Evolutionary conservation across 2,113 vertebrate genomes (phyloP), one percentile per base, ranked within the genome.

Genomic region (Patagioenas fasciata): DNA sequence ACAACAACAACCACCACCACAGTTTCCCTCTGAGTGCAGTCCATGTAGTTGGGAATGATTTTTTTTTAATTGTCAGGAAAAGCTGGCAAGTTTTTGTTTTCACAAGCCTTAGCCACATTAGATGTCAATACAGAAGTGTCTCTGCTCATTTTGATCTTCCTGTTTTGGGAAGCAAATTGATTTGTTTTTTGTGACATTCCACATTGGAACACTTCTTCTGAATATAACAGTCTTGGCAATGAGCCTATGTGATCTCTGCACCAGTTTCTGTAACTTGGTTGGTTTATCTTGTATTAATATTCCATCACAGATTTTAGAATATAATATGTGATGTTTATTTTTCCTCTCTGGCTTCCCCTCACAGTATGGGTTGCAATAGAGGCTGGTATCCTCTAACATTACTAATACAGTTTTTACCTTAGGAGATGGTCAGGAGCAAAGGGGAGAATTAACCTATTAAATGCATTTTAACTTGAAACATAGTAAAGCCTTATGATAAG

Each of bases 391-490:
- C 26, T 91, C 53, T 61, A 31, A 81, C 53, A 47, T 75, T 77
- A 20, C 67, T 81, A 73, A 91, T 50, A 65, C 38, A 92, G 28
- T 79, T 93, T 79, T 82, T 70, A 92, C 88, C 88, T 89, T 57
- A n/a, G 60, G 60, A 83, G 72, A 85, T 92, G 91, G 50, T 80
- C 89, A 81, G 73, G 15, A 95, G 61, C 48, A 53, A 81, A 85
- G 87, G 29, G 51, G 73, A 94, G 87, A 89, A 88, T 77, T 74
- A 95, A 79, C 67, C 80, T 85, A 61, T 93, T 92, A 96, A 86
- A 47, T 91, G 75, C 36, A 77, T 84, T 97, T 92, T 95, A 93
- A 89, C 93, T 87, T 94, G 73, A 96, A 91, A 93, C 79, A 73
- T 40, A 92, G 57, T 65, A 86, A 89, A 85, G 77, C 61, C 77